Evolutionary conservation across 2,113 vertebrate genomes (phyloP).

Genomic region (Pachyramphus minor): DNA sequence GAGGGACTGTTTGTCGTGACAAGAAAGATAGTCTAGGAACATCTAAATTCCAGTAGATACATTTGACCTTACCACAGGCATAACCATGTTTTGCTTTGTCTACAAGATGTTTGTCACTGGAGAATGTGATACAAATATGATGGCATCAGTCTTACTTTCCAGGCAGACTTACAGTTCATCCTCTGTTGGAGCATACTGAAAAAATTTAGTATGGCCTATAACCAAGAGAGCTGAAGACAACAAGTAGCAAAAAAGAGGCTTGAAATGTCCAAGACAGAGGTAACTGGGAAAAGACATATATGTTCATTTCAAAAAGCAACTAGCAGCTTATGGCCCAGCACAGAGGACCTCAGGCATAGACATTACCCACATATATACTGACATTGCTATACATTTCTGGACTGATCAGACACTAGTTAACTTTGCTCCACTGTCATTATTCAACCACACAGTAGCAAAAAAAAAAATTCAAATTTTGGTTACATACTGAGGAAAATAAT

Average conservation of each 20-base stretch:
- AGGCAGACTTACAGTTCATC: not conserved
- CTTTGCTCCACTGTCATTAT: accelerated
- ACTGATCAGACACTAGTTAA: not conserved
- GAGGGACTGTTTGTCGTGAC: not conserved
- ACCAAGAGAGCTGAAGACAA: not conserved
- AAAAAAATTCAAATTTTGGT: not conserved
- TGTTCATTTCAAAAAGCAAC: not conserved
- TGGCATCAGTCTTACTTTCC: not conserved
- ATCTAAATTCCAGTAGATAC: not conserved
- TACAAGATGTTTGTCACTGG: not conserved
- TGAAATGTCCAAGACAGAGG: not conserved
- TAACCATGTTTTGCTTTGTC: not conserved
- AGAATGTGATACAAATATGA: not conserved
- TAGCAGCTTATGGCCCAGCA: not conserved
- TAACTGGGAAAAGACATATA: not conserved
- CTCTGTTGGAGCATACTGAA: not conserved
- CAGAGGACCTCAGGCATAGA: accelerated
- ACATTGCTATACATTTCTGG: not conserved
- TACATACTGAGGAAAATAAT: not conserved
- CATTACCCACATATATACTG: accelerated
- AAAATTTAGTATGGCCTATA: not conserved
- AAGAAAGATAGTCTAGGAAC: not conserved
- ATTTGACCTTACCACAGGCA: not conserved
- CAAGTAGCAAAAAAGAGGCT: not conserved
- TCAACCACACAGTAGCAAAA: not conserved